Evolutionary conservation across 2,113 vertebrate genomes (phyloP).

Genomic region (Circaetus cinerascens): DNA sequence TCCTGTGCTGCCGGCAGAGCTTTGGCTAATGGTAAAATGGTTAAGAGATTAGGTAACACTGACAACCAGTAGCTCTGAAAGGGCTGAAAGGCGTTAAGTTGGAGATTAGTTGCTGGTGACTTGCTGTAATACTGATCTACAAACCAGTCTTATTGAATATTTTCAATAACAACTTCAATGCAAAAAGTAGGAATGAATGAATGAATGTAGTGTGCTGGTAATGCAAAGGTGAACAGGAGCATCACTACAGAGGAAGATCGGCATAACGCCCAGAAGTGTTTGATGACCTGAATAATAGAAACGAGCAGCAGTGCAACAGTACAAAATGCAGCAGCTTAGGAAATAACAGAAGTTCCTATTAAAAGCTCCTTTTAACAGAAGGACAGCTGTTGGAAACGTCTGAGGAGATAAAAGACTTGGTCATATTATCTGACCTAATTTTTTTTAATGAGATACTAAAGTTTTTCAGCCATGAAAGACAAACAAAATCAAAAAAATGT

Average conservation of each 20-base stretch:
- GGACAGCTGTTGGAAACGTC: neutral
- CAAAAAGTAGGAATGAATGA: neutral
- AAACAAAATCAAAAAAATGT: neutral
- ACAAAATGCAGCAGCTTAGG: neutral
- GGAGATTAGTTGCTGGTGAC: neutral
- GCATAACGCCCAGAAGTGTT: neutral
- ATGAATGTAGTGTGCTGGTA: neutral
- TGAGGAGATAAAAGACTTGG: neutral
- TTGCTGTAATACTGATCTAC: neutral
- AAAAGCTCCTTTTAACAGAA: neutral
- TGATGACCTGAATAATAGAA: neutral
- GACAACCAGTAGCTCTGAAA: neutral
- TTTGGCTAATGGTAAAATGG: neutral
- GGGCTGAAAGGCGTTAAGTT: neutral
- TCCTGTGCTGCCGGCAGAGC: neutral
- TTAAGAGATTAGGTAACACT: neutral
- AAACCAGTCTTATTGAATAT: neutral
- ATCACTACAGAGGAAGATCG: neutral
- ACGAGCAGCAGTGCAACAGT: neutral
- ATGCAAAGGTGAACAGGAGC: neutral
- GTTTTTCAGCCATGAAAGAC: neutral
- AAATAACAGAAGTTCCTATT: neutral
- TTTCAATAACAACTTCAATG: neutral
- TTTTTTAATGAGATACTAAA: neutral
- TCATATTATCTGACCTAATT: neutral